phyloP scores from a whole-genome alignment of 2,888 invertebrate species.

The Acronicta psi region DNA sequence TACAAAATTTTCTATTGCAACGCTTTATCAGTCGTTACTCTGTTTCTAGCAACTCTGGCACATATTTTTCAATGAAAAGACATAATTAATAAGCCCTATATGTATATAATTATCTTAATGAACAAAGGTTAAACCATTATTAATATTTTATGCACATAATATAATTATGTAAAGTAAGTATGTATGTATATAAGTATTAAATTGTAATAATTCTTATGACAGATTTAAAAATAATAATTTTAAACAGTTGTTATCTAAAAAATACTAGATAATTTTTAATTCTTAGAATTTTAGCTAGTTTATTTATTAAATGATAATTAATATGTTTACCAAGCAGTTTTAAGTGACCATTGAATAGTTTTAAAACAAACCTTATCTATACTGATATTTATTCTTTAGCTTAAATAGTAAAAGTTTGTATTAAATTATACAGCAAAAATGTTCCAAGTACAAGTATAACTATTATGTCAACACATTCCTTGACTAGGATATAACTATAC shows the following conservation, averaged over 20 bases:
- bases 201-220: slow-evolving; percentile 20
- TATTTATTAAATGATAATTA: slow-evolving; percentile 3
- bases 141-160: slow-evolving; percentile 30
- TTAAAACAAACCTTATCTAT: slow-evolving; percentile 25
- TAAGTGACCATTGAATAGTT: slow-evolving; percentile 27
- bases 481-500: slow-evolving; percentile 28
- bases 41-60: slow-evolving; percentile 40
- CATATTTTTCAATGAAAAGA: slow-evolving; percentile 26
- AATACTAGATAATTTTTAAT: slow-evolving; percentile 21
- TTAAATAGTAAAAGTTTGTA: slow-evolving; percentile 19
- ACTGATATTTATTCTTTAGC: slow-evolving; percentile 24
- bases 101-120: slow-evolving; percentile 13
- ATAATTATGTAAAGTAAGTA: too few species aligned
- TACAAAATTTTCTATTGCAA: background rate
- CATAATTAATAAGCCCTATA: slow-evolving; percentile 11
- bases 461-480: slow-evolving; percentile 21
- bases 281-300: slow-evolving; percentile 15
- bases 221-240: slow-evolving; percentile 28
- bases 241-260: slow-evolving; percentile 4
- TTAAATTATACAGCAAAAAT: slow-evolving; percentile 18
- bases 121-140: slow-evolving; percentile 31
- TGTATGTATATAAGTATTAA: too few species aligned
- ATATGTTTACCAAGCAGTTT: slow-evolving; percentile 10
- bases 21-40: slow-evolving; percentile 23
- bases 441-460: slow-evolving; percentile 7